Evolutionary conservation across 2,113 vertebrate genomes (phyloP).

Genomic region (Cryptomyrus ogoouensis): DNA sequence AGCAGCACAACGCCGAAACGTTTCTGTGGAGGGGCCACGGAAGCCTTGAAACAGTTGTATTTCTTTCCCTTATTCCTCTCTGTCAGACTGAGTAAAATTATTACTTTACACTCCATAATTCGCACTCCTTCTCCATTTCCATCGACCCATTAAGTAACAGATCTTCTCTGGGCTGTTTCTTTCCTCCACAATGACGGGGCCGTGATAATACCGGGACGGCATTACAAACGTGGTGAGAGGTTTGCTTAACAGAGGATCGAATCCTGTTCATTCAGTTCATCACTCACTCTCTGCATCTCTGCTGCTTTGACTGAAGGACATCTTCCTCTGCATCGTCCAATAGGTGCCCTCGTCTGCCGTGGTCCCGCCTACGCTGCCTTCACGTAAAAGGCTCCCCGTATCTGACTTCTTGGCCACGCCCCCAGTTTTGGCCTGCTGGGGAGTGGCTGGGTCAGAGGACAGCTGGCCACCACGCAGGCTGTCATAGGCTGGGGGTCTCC

Average conservation of each 20-base stretch:
- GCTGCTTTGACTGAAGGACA: constrained; percentile 72
- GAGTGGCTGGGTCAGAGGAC: constrained; percentile 40
- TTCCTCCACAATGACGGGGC: background rate
- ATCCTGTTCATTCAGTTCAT: background rate
- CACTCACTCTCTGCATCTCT: constrained; percentile 77
- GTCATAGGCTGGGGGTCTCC: constrained; percentile 80
- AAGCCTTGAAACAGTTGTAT: background rate
- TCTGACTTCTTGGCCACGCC: background rate
- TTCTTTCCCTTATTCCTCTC: background rate
- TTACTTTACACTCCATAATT: background rate
- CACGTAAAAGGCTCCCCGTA: constrained; percentile 60
- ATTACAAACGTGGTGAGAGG: background rate
- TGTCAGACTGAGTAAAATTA: background rate
- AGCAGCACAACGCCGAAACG: background rate
- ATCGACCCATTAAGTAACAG: background rate
- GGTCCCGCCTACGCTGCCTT: constrained; percentile 53
- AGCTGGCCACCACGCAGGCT: constrained; percentile 61
- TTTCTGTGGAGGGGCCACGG: background rate
- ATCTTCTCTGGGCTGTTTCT: background rate
- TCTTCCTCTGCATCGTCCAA: constrained; percentile 79
- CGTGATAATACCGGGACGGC: background rate
- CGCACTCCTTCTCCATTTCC: background rate
- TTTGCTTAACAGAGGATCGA: background rate
- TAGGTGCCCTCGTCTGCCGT: constrained; percentile 61
- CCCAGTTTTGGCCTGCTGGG: constrained; percentile 49